These are phyloP conservation scores for Aricia artaxerxes DNA, from an alignment of 2,888 invertebrate genomes.

Conservation along the genomic window DNA sequence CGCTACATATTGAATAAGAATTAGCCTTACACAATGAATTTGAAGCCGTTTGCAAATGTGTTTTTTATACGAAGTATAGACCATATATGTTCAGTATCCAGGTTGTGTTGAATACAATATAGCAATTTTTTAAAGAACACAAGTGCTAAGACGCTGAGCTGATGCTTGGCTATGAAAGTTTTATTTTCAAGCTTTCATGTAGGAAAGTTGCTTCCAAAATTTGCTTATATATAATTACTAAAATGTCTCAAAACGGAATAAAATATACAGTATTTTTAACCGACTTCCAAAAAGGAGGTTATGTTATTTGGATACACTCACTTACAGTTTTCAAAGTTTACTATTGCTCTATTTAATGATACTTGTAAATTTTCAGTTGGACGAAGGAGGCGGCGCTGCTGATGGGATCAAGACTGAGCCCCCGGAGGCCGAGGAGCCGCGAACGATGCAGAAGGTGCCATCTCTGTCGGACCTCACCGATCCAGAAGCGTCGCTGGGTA, in stretches of 20 bases:
- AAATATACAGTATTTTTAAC: too few species aligned
- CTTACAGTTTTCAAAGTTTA: not conserved
- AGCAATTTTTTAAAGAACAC: too few species aligned
- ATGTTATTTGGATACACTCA: too few species aligned
- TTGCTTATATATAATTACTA: too few species aligned
- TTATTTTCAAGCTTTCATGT: too few species aligned
- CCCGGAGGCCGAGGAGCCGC: slow-evolving; percentile 82
- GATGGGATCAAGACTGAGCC: slow-evolving; percentile 79
- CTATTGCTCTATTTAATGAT: not conserved
- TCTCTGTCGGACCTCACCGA: slow-evolving; percentile 95
- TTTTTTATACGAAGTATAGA: not conserved
- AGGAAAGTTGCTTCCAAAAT: too few species aligned
- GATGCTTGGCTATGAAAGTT: too few species aligned
- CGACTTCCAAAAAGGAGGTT: too few species aligned
- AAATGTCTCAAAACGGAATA: too few species aligned
- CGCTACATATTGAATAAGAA: slow-evolving; percentile 13
- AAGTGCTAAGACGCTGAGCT: not conserved
- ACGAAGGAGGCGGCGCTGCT: slow-evolving; percentile 83
- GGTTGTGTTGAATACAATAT: too few species aligned
- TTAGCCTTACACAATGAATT: slow-evolving; percentile 2
- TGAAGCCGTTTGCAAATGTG: not conserved
- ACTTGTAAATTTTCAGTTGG: slow-evolving; percentile 53
- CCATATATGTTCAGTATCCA: too few species aligned
- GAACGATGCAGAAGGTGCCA: slow-evolving; percentile 92
- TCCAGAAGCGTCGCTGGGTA: slow-evolving; percentile 93